Evolutionary conservation across 2,888 invertebrate genomes (phyloP), one percentile per base, ranked within the genome.

Genomic region (Chrysomela aeneicollis): DNA sequence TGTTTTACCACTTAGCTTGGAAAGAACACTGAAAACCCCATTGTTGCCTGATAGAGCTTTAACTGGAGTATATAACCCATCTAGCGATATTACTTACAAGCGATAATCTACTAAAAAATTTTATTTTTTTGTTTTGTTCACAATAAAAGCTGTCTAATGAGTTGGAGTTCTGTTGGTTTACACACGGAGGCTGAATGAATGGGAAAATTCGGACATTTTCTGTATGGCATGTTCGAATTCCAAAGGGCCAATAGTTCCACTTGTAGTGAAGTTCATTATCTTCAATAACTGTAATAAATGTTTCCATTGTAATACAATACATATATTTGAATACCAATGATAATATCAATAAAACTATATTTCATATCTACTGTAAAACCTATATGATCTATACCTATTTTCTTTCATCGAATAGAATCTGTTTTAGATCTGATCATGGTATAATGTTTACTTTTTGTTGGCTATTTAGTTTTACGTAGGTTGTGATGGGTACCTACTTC

Each of bases 191-290:
- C 87, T 86, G 79, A 90, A 89, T 0, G 87, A 85, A 47, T 84
- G 82, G 10, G 83, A 74, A 76, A 90, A 89, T 73, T 90, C 90
- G 0, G 88, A 85, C 77, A 89, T 85, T 79, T 88, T 87, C 1
- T 86, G 79, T 70, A 89, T 82, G 1, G 88, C 85, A 68, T 89
- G 86, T 68, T 85, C 82, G 75, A 90, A 90, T 81, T 90, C 89
- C 69, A 84, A 81, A 21, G 84, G 75, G 6, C 86, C 86, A 64
- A 90, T 87, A 63, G 84, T 84, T 10, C 87, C 88, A 26, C 84
- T 85, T 63, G 82, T 81, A 74, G 87, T 86, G 42, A 89, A 79
- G 74, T 88, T 87, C 76, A 89, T 87, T 82, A 89, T 88, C 54
- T 87, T 79, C 53, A 90, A 72, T 64, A 90, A 82, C 90, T 90